Evolutionary conservation across 2,888 invertebrate species (phyloP).

Genomic region (Idaea biselata): DNA sequence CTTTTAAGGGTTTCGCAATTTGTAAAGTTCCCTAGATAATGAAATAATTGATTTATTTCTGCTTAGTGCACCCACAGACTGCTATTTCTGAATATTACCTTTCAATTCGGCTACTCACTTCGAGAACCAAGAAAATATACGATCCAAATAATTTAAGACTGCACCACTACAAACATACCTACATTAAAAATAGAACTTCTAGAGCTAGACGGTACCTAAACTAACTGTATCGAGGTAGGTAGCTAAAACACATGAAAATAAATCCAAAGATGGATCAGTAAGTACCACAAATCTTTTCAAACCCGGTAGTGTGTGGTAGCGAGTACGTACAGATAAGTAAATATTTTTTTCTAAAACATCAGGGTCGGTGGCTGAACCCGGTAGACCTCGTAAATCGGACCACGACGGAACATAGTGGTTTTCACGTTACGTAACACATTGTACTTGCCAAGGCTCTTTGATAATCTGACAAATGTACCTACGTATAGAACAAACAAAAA

Average conservation of each 20-base stretch:
- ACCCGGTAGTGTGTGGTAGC: constrained; percentile 24
- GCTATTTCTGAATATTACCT: background rate
- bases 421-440: constrained; percentile 48
- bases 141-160: too few relatives aligned
- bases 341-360: constrained; percentile 49
- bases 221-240: too few relatives aligned
- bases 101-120: background rate
- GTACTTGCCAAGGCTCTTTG: constrained; percentile 46
- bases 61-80: too few relatives aligned
- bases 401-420: constrained; percentile 57
- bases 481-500: background rate
- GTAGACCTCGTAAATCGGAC: constrained; percentile 40
- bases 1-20: too few relatives aligned
- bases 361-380: constrained; percentile 67
- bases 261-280: background rate
- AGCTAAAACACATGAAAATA: too few relatives aligned
- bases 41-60: too few relatives aligned
- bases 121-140: too few relatives aligned
- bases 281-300: background rate
- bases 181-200: too few relatives aligned
- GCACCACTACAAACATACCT: too few relatives aligned
- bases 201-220: too few relatives aligned
- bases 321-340: constrained; percentile 22
- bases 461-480: constrained; percentile 10
- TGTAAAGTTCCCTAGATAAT: too few relatives aligned